These are phyloP conservation scores for Rosalia funebris DNA, from an alignment of 2,888 invertebrate genomes.

Conservation along the genomic window DNA sequence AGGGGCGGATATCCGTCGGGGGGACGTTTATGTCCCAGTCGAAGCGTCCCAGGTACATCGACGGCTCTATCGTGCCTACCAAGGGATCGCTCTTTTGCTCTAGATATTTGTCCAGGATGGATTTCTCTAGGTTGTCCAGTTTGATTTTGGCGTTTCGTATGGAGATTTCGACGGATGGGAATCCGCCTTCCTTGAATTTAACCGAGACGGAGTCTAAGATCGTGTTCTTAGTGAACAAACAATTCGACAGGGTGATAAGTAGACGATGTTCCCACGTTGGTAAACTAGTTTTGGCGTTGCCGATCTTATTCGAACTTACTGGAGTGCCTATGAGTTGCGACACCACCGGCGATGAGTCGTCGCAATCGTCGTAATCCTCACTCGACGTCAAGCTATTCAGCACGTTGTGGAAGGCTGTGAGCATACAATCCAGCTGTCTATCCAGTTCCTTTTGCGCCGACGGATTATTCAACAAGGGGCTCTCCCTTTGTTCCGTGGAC, in stretches of 20 bases:
- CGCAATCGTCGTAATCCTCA: slow-evolving; percentile 72
- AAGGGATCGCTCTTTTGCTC: slow-evolving; percentile 94
- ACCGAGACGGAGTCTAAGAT: slow-evolving; percentile 78
- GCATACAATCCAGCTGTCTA: slow-evolving; percentile 69
- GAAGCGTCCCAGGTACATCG: slow-evolving; percentile 92
- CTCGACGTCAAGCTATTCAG: slow-evolving; percentile 79
- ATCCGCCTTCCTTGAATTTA: slow-evolving; percentile 74
- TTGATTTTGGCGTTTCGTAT: slow-evolving; percentile 76
- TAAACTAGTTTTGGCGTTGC: slow-evolving; percentile 53
- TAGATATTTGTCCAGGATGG: slow-evolving; percentile 81
- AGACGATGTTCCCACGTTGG: slow-evolving; percentile 82
- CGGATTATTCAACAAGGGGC: slow-evolving; percentile 67
- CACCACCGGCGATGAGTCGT: slow-evolving; percentile 67
- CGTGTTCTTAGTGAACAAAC: slow-evolving; percentile 81
- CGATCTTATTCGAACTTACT: slow-evolving; percentile 59
- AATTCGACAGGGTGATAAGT: slow-evolving; percentile 88
- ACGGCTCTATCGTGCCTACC: slow-evolving; percentile 95
- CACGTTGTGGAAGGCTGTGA: slow-evolving; percentile 73
- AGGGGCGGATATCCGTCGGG: slow-evolving; percentile 83
- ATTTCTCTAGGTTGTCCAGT: slow-evolving; percentile 69
- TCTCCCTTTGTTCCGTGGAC: slow-evolving; percentile 75
- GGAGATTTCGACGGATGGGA: slow-evolving; percentile 76
- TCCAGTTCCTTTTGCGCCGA: slow-evolving; percentile 66
- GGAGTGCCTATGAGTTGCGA: slow-evolving; percentile 75
- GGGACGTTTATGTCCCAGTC: slow-evolving; percentile 83